Percentiles rank a stretch among this genome's conserved stretches.
phyloP scores from a whole-genome alignment of 2,888 invertebrate species.

The Dioctria linearis region DNA sequence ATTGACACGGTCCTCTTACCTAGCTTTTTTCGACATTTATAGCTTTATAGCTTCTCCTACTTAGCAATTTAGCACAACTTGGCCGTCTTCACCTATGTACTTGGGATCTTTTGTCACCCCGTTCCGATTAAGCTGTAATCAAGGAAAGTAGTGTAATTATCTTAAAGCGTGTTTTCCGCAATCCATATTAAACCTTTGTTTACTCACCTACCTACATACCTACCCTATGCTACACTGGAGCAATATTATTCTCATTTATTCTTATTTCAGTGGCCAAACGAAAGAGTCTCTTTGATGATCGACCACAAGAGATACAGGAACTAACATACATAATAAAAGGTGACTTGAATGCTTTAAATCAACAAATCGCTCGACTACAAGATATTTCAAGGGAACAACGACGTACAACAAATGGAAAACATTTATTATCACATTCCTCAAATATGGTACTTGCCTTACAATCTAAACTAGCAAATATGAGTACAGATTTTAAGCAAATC shows the following conservation, averaged over 20 bases:
- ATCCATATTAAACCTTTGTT: too few relatives aligned
- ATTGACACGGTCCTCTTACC: too few relatives aligned
- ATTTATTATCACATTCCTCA: constrained; percentile 92
- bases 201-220: too few relatives aligned
- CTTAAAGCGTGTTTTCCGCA: too few relatives aligned
- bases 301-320: constrained; percentile 96
- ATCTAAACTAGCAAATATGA: constrained; percentile 96
- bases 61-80: too few relatives aligned
- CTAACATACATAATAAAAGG: constrained; percentile 97
- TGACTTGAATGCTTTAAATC: constrained; percentile 94
- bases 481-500: constrained; percentile 97
- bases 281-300: constrained; percentile 96
- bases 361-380: constrained; percentile 94
- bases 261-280: constrained; percentile 91
- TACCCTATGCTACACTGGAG: too few relatives aligned
- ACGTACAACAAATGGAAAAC: constrained; percentile 76
- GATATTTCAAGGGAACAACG: constrained; percentile 85
- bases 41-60: too few relatives aligned
- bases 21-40: too few relatives aligned
- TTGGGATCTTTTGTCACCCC: too few relatives aligned
- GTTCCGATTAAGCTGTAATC: too few relatives aligned
- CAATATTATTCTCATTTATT: constrained; percentile 2
- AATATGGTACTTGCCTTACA: constrained; percentile 93
- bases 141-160: too few relatives aligned
- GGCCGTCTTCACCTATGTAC: too few relatives aligned